Base-by-base conservation (phyloP, 2,113 vertebrate genomes). In the Heliornis fulica region DNA sequence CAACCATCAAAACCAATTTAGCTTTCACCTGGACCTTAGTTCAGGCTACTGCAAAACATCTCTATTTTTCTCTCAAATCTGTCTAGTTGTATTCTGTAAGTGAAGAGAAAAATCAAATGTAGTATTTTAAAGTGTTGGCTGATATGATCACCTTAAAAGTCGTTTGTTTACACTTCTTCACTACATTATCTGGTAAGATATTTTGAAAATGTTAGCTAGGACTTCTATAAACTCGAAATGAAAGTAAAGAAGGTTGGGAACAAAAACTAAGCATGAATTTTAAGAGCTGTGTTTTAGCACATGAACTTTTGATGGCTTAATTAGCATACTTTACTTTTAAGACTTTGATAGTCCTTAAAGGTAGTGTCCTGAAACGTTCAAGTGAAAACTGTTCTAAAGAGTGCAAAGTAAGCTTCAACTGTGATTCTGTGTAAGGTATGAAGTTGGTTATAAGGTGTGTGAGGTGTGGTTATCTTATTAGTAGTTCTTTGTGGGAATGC, bases 61-160 rank as follows among this genome's bases (percentile, higher is more conserved):
- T 20, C 70, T 28, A 15, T 17, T 15, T 17, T 16, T 2, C 2
- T 0, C 2, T 1, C 0, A 1, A 1, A 3, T 0, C 0, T 0
- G 6, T 5, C 38, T 48, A 0, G 15, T 0, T 61, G 4, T 19
- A 4, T 0, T 41, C 0, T 19, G 1, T 0, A 1, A 5, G 1
- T 17, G 2, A 0, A 0, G 3, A 0, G 2, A 1, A 10, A 16
- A 9, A 1, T 22, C n/a, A 46, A 46, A 21, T 4, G 1, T 0
- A 4, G 0, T 0, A 0, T 46, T 84, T 72, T 1, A 3, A 60
- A 18, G 0, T 3, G 0, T 13, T 9, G 1, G 0, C 1, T 22
- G 2, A 1, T 53, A 1, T 19, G 2, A 2, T 1, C 8, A 1
- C 1, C 0, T 5, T 34, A n/a, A n/a, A n/a, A n/a, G n/a, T n/a